Conservation (phyloP, 2,113 vertebrate genomes). For the Ailurus styani region DNA sequence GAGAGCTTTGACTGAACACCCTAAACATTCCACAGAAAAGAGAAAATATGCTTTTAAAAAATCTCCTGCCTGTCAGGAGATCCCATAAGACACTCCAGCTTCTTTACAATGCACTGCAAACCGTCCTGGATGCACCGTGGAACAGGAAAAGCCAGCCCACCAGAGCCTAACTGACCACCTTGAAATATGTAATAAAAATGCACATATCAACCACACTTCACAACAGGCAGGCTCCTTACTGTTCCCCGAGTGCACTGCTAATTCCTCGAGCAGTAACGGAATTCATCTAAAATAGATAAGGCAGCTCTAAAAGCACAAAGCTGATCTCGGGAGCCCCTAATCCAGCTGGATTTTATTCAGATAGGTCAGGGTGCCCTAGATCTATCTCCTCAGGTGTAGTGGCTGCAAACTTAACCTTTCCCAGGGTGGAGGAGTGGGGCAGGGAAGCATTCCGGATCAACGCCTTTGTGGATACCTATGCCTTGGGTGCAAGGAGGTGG, state of each 20-base stretch:
- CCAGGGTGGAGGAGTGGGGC: fast-evolving
- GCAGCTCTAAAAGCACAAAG: background rate
- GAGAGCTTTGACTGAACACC: background rate
- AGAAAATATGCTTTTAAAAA: background rate
- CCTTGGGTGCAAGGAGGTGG: background rate
- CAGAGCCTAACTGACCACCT: background rate
- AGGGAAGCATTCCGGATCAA: background rate
- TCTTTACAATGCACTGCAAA: background rate
- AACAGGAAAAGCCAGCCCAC: background rate
- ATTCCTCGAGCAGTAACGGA: background rate
- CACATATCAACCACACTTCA: background rate
- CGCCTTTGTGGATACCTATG: background rate
- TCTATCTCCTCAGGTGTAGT: background rate
- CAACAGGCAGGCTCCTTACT: background rate
- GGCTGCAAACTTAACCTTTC: background rate
- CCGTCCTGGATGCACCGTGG: background rate
- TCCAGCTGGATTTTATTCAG: background rate
- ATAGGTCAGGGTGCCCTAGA: background rate
- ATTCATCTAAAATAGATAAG: background rate
- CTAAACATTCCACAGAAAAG: background rate
- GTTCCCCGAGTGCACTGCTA: background rate
- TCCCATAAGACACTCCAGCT: background rate
- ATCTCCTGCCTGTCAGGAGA: background rate
- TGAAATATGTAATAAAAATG: background rate
- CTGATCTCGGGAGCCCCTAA: background rate